Evolutionary conservation across 2,113 vertebrate species (phyloP).

Genomic region (Oophaga pumilio): DNA sequence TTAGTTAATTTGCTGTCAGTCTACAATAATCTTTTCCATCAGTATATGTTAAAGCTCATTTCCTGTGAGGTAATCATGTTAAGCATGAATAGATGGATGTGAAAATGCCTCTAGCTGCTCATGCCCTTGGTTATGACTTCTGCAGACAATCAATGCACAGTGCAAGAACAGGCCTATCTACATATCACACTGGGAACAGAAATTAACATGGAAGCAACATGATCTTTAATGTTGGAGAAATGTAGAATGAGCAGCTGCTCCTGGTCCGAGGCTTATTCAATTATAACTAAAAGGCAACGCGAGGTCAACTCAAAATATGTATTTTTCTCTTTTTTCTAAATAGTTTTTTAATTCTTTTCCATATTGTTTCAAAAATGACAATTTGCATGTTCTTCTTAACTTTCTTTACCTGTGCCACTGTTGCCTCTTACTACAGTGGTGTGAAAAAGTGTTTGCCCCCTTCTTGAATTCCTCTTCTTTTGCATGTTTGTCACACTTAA

Average conservation of each 20-base stretch:
- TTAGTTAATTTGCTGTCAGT: background rate
- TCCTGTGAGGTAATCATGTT: slow-evolving; percentile 33
- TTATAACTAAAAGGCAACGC: background rate
- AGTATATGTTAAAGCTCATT: slow-evolving; percentile 37
- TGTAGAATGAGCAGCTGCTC: background rate
- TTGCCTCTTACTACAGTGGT: background rate
- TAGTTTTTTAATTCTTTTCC: background rate
- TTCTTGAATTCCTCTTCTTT: too few relatives aligned
- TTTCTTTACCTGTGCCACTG: background rate
- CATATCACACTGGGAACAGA: background rate
- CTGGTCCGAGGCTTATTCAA: background rate
- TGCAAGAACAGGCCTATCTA: slow-evolving; percentile 17
- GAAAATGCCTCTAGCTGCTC: slow-evolving; percentile 33
- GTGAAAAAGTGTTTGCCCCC: too few relatives aligned
- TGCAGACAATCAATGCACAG: slow-evolving; percentile 21
- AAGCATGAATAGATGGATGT: slow-evolving; percentile 45
- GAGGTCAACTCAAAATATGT: background rate
- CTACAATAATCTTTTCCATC: slow-evolving; percentile 10
- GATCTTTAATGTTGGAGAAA: background rate
- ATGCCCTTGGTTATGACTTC: slow-evolving; percentile 46
- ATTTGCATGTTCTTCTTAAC: background rate
- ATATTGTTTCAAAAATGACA: background rate
- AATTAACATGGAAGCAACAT: background rate
- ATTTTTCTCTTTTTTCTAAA: background rate
- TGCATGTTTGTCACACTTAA: too few relatives aligned